Percentiles rank a stretch among this genome's conserved stretches.
Evolutionary conservation across 2,113 vertebrate genomes (phyloP).

Genomic region (Lophura nycthemera): DNA sequence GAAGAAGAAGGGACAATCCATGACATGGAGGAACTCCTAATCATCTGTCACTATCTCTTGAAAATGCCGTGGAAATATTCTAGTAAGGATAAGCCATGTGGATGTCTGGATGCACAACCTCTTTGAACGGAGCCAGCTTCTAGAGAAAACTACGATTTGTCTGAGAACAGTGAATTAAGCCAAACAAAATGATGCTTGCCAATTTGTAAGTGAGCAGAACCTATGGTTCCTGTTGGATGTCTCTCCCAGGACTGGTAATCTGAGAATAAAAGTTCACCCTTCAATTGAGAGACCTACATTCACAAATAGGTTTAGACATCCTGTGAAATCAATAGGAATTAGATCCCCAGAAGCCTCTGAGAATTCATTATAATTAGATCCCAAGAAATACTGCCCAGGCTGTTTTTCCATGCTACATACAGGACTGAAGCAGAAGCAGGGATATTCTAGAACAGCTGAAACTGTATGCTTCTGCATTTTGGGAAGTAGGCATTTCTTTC

Average conservation of each 20-base stretch:
- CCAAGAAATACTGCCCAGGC: conserved; percentile 33
- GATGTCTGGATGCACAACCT: not conserved
- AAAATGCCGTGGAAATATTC: not conserved
- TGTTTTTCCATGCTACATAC: not conserved
- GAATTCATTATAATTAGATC: conserved; percentile 60
- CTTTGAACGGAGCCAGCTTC: not conserved
- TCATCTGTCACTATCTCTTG: not conserved
- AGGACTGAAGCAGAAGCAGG: not conserved
- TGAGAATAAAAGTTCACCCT: conserved; percentile 9
- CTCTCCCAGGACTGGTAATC: not conserved
- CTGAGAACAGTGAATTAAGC: not conserved
- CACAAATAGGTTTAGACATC: conserved; percentile 21
- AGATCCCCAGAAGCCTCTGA: conserved; percentile 39
- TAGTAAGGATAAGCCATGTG: not conserved
- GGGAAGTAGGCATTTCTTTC: not conserved
- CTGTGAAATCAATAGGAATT: conserved; percentile 46
- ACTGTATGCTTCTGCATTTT: not conserved
- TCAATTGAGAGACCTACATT: conserved; percentile 6
- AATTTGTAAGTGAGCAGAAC: not conserved
- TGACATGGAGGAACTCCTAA: not conserved
- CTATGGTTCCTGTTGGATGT: not conserved
- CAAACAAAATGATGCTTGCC: not conserved
- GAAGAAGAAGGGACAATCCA: not conserved
- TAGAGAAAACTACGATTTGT: not conserved
- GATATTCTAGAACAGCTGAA: conserved; percentile 23